Evolutionary conservation across 2,888 invertebrate genomes (phyloP), one percentile per base, ranked within the genome.

Genomic region (Hirtodrosophila trivittata): DNA sequence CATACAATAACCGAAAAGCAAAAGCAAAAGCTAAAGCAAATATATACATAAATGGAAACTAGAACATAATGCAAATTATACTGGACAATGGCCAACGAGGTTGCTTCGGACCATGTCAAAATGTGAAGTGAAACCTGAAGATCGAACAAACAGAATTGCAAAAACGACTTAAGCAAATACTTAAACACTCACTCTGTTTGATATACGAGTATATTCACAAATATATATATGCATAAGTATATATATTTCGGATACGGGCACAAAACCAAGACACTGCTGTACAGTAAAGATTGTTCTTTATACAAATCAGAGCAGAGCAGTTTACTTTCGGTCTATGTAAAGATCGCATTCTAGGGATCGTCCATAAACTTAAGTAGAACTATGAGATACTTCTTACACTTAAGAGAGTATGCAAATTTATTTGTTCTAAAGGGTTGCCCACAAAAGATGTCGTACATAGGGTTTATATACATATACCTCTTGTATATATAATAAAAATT

Each of bases 1-100:
- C 45, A 30, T n/a, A 35, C 39, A 51, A 59, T 41, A 26, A 33
- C 28, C 7, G 26, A 25, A 41, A 35, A 21, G 37, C 59, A 70
- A 74, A 62, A 25, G 25, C 41, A 58, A 55, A 54, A 56, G 57
- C 54, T 59, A 59, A 51, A 54, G 56, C 71, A 77, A 76, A 71
- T 77, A 59, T 63, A 55, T 50, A 58, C 59, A 63, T 59, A 58
- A 63, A 63, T 71, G 72, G 73, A 73, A 73, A 66, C 67, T 62
- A 57, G 81, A 77, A 75, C 77, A 70, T 67, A 64, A 76, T 67
- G 71, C 74, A 80, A 77, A 77, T 77, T 62, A 66, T 42, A 39
- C 42, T 71, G 74, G 74, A 74, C 74, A 74, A 71, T 60, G 74
- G 71, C 64, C 67, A 58, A 59, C 59, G 55, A 58, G 62, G 46